Conservation (phyloP, 2,888 invertebrate genomes). For the Dugesia japonica region DNA sequence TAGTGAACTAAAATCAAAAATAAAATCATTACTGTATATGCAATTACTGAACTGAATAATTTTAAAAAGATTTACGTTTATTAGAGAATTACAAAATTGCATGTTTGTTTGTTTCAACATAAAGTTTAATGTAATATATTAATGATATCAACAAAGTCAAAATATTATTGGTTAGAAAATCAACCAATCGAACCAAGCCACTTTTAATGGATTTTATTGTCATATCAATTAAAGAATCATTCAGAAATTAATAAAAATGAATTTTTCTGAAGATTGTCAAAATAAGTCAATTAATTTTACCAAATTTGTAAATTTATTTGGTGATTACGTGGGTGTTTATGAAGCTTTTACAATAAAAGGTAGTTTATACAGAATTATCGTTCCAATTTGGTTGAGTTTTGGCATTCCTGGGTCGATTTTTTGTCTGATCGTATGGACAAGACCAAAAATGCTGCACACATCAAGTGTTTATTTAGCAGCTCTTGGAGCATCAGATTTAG, state of each 20-base stretch:
- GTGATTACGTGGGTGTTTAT: not conserved
- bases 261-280: not conserved
- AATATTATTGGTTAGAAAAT: not conserved
- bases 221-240: not conserved
- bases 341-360: conserved; percentile 16
- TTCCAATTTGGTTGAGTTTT: conserved; percentile 42
- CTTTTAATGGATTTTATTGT: not conserved
- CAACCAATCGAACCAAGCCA: not conserved
- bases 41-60: too few species aligned
- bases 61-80: too few species aligned
- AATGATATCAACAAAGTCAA: too few species aligned
- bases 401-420: conserved; percentile 47
- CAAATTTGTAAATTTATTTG: not conserved
- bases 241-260: not conserved
- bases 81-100: too few species aligned
- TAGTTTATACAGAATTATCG: conserved; percentile 36
- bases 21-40: too few species aligned
- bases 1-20: too few species aligned
- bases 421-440: conserved; percentile 45
- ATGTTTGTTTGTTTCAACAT: too few species aligned
- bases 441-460: conserved; percentile 44
- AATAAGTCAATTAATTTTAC: conserved; percentile 17
- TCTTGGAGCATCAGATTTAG: conserved; percentile 43
- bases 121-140: too few species aligned
- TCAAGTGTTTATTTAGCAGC: conserved; percentile 47